Evolutionary conservation across 2,113 vertebrate species (phyloP), one percentile per base, ranked within the genome.

Genomic region (Fulica atra): DNA sequence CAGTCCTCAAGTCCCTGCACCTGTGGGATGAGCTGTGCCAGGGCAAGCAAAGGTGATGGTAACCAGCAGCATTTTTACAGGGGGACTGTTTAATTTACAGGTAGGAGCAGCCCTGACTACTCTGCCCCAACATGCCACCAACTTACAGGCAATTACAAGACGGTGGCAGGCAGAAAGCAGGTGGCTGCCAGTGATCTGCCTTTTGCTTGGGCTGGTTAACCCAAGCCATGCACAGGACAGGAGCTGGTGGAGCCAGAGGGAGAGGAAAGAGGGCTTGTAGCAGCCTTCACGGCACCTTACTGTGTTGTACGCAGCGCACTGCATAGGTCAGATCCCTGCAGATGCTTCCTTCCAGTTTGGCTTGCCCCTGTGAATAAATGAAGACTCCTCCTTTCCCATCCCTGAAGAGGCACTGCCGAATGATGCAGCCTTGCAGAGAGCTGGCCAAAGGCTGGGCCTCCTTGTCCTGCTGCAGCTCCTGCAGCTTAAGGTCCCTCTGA

Each of bases 361-460:
- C 99, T 84, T 98, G 98, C 36, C 98, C 98, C 1, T 97, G 97
- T 60, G 98, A 99, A 57, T 97, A 99, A 88, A 99, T 92, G 51
- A 99, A 98, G 53, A 99, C 96, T 1, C 99, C 98, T 14, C 98
- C 99, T 85, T 99, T 99, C 5, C 98, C 98, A 0, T 99, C 98
- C 46, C 98, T 97, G 96, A 99, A 99, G 81, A 99, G 98, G 97
- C 99, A 99, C 85, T 98, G 98, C 51, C 95, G 97, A 92, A 98
- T 78, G 54, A 99, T 89, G 95, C 98, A 99, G 93, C 99, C 98
- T 80, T 98, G 98, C 61, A 98, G 96, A 1, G 98, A 98, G 42
- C 44, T 97, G 40, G 96, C 97, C 76, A 99, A 95, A 10, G 97
- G 97, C 92, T 98, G 98, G 63, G 98, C 98, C 44, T 98, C 98